Conservation (phyloP, 2,797 vertebrate genomes). For the Yasuhikotakia modesta region DNA sequence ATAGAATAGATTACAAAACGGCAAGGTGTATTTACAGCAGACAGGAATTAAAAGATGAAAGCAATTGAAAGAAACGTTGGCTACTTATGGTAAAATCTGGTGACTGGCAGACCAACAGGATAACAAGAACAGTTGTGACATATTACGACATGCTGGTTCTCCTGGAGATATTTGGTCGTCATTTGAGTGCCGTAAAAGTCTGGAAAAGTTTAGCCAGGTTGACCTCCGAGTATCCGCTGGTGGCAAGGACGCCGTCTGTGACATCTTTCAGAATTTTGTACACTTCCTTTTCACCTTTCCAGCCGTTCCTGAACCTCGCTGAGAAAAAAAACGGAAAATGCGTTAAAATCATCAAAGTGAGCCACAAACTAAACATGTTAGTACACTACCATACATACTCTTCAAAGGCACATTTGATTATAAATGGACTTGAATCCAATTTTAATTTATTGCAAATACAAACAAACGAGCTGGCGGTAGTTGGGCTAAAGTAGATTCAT, state of each 20-base stretch:
- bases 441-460: background rate
- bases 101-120: too few species aligned
- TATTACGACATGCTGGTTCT: slow-evolving; percentile 17
- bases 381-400: too few species aligned
- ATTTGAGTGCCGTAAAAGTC: too few species aligned
- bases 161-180: background rate
- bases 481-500: slow-evolving; percentile 2
- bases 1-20: slow-evolving; percentile 30
- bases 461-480: background rate
- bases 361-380: too few species aligned
- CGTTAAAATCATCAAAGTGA: background rate
- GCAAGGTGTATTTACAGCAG: slow-evolving; percentile 32
- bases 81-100: background rate
- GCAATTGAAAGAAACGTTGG: too few species aligned
- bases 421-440: background rate
- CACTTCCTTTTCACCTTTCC: slow-evolving; percentile 65
- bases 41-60: slow-evolving; percentile 20
- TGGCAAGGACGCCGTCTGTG: too few species aligned
- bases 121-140: too few species aligned
- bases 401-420: background rate
- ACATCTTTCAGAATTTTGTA: slow-evolving; percentile 86
- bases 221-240: slow-evolving; percentile 91
- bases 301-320: slow-evolving; percentile 20
- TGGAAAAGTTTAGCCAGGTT: slow-evolving; percentile 92
- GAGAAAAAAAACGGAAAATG: slow-evolving; percentile 23